Conservation (phyloP, 2,113 vertebrate species). For the Catharus minimus region DNA sequence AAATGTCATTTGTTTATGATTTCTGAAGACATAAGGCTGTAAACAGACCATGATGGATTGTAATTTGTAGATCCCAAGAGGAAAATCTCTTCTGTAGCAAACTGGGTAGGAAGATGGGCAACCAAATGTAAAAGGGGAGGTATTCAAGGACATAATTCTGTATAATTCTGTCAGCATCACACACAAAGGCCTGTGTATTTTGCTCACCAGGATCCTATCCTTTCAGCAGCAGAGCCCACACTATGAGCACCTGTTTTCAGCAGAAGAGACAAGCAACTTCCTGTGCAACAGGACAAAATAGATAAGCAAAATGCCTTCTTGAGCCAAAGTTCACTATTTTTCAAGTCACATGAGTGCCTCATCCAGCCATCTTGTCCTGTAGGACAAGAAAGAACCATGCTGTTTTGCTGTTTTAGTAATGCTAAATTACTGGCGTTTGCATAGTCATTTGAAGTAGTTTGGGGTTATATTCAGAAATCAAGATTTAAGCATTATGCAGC, state of each 20-base stretch:
- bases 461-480: background rate
- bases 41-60: background rate
- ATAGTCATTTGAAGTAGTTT: background rate
- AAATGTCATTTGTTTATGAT: conserved; percentile 18
- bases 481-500: background rate
- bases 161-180: background rate
- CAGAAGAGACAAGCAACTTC: background rate
- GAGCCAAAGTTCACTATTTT: background rate
- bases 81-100: background rate
- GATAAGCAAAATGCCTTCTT: background rate
- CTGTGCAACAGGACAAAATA: background rate
- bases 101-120: background rate
- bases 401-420: background rate
- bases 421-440: background rate
- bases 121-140: background rate
- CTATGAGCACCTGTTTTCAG: background rate
- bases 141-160: background rate
- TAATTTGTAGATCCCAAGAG: background rate
- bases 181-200: background rate
- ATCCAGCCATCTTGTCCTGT: background rate
- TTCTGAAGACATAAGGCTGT: background rate
- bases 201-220: background rate
- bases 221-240: background rate
- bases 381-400: background rate
- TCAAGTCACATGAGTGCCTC: background rate